Conservation (phyloP, 2,888 invertebrate species). For the Monoplex corrugatus region DNA sequence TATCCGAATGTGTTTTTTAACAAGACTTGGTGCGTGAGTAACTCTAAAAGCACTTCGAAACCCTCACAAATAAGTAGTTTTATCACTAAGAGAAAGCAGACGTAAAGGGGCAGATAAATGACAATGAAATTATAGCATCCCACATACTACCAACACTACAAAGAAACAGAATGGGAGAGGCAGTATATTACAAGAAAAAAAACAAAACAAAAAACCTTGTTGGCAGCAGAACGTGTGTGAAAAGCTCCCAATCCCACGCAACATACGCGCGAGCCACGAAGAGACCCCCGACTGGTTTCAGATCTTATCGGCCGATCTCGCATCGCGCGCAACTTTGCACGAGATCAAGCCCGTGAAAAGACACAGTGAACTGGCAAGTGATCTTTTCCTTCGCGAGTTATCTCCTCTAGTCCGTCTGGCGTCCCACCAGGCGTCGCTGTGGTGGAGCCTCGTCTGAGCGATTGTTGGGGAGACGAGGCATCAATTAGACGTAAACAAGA, state of each 20-base stretch:
- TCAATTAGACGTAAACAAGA: conserved; percentile 41
- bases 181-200: no score
- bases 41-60: no score
- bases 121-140: no score
- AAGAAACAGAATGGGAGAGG: no score
- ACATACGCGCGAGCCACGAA: background rate
- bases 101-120: no score
- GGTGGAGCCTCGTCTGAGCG: conserved; percentile 25
- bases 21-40: no score
- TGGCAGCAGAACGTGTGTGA: background rate
- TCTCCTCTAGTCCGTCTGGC: conserved; percentile 38
- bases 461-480: background rate
- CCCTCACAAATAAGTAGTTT: no score
- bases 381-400: conserved; percentile 29
- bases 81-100: no score
- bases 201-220: no score
- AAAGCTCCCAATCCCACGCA: background rate
- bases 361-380: conserved; percentile 31
- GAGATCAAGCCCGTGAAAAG: conserved; percentile 17
- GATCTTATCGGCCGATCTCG: conserved; percentile 34
- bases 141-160: no score
- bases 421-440: conserved; percentile 28
- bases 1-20: no score
- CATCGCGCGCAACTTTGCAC: conserved; percentile 37
- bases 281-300: background rate